Base-by-base conservation (phyloP, 2,888 invertebrate species). In the Troides helena region DNA sequence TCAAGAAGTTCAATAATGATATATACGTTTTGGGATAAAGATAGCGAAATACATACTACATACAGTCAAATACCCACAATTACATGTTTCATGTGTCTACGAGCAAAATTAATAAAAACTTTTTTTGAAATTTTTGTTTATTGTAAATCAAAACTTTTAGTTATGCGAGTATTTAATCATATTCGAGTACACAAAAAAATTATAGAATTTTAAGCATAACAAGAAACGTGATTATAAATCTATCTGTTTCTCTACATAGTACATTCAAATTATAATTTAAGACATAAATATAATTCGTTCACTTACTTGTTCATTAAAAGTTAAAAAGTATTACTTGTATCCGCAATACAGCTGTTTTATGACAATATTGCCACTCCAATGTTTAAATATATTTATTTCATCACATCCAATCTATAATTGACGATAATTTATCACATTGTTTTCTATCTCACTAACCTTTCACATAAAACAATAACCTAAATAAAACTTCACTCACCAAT, bases 371-470 rank as follows among this genome's bases (percentile, higher is more conserved):
- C 62, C 39, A 61, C n/a, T 25, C 46, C 62, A 21, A 62, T 66
- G 58, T 58, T 30, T 64, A 46, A 18, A 62, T 36, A 21, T 21
- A 18, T 67, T 60, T 56, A 64, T 67, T 67, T 60, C 60, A 70
- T 60, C 56, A 66, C 43, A 67, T 68, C 50, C 65, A 58, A 68
- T 68, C 25, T 61, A 43, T 62, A 67, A 62, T 21, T 59, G 23
- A 23, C 7, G 21, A 62, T 62, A 68, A 62, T 53, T 62, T 62
- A 65, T 57, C 71, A 73, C 73, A 73, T 70, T 76, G 72, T 75
- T 64, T 65, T 56, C 70, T 76, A 77, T 78, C 76, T 67, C 61
- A 75, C 74, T 78, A 76, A 78, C 78, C 78, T 79, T 76, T 79
- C 74, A 75, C 77, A 76, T 69, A 53, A 65, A 71, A 69, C 73